Conservation (phyloP, 2,797 vertebrate species). For the Ateles fusciceps region DNA sequence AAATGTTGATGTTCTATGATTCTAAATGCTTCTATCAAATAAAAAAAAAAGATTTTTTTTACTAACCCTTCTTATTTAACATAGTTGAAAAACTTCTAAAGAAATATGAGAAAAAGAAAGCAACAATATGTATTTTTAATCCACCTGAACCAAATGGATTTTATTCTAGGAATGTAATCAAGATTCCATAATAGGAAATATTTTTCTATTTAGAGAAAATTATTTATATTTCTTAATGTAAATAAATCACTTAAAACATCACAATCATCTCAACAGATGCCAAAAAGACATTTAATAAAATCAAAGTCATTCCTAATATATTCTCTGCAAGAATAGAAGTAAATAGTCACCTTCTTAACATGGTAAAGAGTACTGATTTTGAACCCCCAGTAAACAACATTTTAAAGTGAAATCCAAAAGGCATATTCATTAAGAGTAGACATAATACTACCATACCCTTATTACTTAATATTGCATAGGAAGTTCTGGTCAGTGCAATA, state of each 20-base stretch:
- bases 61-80: not conserved
- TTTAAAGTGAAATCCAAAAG: not conserved
- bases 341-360: not conserved
- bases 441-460: not conserved
- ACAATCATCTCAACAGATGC: not conserved
- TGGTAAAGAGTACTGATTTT: not conserved
- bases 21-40: not conserved
- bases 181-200: not conserved
- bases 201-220: not conserved
- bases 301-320: not conserved
- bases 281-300: not conserved
- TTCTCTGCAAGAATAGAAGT: not conserved
- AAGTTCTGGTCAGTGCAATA: not conserved
- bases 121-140: not conserved
- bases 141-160: not conserved
- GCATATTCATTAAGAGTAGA: not conserved
- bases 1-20: not conserved
- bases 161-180: not conserved
- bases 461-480: not conserved
- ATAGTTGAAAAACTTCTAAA: not conserved
- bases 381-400: not conserved
- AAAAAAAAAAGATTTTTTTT: not conserved
- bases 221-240: not conserved
- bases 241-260: not conserved
- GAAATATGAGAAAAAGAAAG: not conserved